phyloP scores from a whole-genome alignment of 2,113 vertebrate species.

The Lophura nycthemera region DNA sequence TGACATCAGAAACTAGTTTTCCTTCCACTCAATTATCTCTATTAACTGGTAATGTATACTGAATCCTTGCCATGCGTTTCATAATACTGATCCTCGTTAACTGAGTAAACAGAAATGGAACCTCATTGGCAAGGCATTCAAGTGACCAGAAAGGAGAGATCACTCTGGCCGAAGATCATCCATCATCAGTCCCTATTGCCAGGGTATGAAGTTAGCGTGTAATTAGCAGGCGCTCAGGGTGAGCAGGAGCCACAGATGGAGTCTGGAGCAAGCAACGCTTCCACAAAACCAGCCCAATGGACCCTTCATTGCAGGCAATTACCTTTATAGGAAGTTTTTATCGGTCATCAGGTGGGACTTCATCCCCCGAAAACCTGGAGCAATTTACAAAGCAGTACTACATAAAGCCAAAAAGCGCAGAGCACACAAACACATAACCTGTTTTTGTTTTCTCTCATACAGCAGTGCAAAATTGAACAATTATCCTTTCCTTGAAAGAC shows the following conservation, averaged over 20 bases:
- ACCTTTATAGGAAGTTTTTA: no score
- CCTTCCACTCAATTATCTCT: slow-evolving; percentile 66
- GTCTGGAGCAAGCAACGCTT: background rate
- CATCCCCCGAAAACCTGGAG: background rate
- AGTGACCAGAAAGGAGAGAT: slow-evolving; percentile 42
- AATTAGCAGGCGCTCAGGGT: background rate
- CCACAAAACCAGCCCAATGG: no score
- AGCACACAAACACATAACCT: background rate
- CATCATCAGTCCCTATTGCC: no score
- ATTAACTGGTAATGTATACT: slow-evolving; percentile 42
- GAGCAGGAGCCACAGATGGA: background rate
- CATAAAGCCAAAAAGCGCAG: background rate
- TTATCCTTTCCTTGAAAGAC: slow-evolving; percentile 25
- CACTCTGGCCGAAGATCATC: no score
- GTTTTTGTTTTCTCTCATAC: background rate
- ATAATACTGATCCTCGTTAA: slow-evolving; percentile 37
- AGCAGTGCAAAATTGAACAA: background rate
- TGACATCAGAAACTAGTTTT: slow-evolving; percentile 62
- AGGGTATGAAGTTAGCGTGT: background rate
- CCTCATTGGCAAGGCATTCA: slow-evolving; percentile 8
- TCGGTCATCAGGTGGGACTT: no score
- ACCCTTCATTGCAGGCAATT: no score
- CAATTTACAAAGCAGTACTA: background rate
- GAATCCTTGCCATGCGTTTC: slow-evolving; percentile 29
- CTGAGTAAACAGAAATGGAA: slow-evolving; percentile 42